Evolutionary conservation across 2,888 invertebrate genomes (phyloP).

Genomic region (Ochlodes sylvanus): DNA sequence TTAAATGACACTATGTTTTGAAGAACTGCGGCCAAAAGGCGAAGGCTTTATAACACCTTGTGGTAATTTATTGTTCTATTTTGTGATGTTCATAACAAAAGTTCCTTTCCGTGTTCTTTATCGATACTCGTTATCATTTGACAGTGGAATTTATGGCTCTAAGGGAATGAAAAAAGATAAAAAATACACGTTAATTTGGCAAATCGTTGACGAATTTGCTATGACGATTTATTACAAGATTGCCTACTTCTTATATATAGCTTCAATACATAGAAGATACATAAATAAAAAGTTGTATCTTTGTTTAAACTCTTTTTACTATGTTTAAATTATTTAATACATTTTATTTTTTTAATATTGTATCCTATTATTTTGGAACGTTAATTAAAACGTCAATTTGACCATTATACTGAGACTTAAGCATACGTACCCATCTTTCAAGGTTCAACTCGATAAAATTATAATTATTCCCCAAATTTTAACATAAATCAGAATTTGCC

Average conservation of each 20-base stretch:
- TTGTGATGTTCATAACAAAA: conserved; percentile 76
- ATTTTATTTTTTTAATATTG: no score
- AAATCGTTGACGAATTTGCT: conserved; percentile 25
- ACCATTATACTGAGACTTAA: not conserved
- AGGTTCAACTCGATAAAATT: no score
- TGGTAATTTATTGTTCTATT: conserved; percentile 78
- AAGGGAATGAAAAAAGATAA: conserved; percentile 42
- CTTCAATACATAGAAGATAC: not conserved
- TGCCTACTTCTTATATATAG: not conserved
- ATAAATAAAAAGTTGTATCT: no score
- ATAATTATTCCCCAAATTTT: not conserved
- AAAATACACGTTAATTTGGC: conserved; percentile 34
- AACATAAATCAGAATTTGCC: conserved; percentile 18
- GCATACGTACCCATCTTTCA: no score
- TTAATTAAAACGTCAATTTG: no score
- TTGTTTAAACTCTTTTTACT: no score
- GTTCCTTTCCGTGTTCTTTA: conserved; percentile 81
- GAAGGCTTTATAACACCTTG: conserved; percentile 75
- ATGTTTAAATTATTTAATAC: no score
- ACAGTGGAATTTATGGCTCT: conserved; percentile 69
- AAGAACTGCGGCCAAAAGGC: conserved; percentile 76
- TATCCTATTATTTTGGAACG: no score
- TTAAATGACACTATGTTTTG: conserved; percentile 73
- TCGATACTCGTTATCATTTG: conserved; percentile 72
- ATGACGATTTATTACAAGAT: not conserved